Percentiles rank a stretch among this genome's conserved stretches.
phyloP scores from a whole-genome alignment of 2,797 vertebrate genomes.

The Tragelaphus eurycerus region DNA sequence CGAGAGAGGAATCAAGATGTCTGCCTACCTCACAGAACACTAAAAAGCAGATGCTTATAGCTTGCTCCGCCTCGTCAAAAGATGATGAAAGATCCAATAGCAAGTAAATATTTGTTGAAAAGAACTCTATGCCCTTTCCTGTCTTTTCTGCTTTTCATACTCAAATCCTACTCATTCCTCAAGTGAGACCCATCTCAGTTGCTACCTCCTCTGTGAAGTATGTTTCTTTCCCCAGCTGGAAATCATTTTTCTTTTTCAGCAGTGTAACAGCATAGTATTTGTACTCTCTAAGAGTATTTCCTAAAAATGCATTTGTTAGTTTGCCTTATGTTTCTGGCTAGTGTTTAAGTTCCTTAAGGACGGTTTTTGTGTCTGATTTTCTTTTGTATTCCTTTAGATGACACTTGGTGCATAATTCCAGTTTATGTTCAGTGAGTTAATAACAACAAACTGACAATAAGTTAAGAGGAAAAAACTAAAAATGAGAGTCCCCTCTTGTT shows the following conservation, averaged over 20 bases:
- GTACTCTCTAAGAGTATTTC: background rate
- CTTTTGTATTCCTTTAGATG: background rate
- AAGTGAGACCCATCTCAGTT: background rate
- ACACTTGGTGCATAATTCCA: background rate
- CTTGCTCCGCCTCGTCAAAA: background rate
- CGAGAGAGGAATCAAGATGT: background rate
- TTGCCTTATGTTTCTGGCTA: background rate
- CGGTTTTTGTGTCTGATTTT: background rate
- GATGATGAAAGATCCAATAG: background rate
- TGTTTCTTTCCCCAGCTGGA: background rate
- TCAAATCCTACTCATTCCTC: background rate
- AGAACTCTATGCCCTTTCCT: background rate
- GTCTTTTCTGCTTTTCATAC: background rate
- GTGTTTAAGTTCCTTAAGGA: background rate
- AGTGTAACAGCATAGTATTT: background rate
- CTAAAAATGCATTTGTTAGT: background rate
- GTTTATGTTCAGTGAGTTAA: background rate
- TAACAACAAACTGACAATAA: background rate
- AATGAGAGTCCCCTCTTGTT: background rate
- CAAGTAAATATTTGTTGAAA: background rate
- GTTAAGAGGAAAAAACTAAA: background rate
- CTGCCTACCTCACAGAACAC: background rate
- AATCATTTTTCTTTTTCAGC: slow-evolving; percentile 5
- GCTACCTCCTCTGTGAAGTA: background rate
- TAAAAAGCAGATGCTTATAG: background rate